Evolutionary conservation across 2,888 invertebrate species (phyloP).

Genomic region (Julus scanicus): DNA sequence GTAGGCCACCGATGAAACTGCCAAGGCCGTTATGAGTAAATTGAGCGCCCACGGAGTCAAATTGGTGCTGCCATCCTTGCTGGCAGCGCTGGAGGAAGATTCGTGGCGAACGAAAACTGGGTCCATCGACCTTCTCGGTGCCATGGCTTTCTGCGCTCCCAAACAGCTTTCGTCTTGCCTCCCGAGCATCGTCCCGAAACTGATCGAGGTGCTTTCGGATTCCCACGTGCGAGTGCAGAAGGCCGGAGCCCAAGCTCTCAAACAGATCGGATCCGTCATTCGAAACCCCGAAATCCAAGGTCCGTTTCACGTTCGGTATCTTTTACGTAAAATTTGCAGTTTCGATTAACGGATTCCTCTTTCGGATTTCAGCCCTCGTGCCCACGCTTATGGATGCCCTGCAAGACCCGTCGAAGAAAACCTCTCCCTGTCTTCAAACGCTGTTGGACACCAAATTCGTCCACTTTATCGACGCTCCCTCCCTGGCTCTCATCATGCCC

Average conservation of each 20-base stretch:
- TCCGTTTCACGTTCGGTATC: slow-evolving; percentile 62
- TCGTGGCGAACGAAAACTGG: slow-evolving; percentile 98
- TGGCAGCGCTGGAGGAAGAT: slow-evolving; percentile 95
- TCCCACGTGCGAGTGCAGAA: slow-evolving; percentile 97
- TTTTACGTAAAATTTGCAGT: background rate
- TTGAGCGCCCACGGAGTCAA: slow-evolving; percentile 98
- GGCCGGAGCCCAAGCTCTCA: slow-evolving; percentile 94
- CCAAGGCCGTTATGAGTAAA: slow-evolving; percentile 90
- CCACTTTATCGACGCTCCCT: slow-evolving; percentile 99
- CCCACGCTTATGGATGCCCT: slow-evolving; percentile 81
- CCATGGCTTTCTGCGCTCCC: slow-evolving; percentile 99
- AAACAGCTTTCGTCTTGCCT: slow-evolving; percentile 97
- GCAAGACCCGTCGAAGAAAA: slow-evolving; percentile 96
- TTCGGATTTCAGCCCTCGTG: slow-evolving; percentile 65
- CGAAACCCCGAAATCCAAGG: slow-evolving; percentile 97
- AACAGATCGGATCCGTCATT: slow-evolving; percentile 97
- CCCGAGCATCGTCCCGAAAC: slow-evolving; percentile 96
- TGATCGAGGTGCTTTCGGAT: slow-evolving; percentile 83
- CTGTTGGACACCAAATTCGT: slow-evolving; percentile 96
- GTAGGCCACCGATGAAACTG: slow-evolving; percentile 92
- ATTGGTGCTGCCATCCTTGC: slow-evolving; percentile 90
- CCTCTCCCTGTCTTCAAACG: slow-evolving; percentile 91
- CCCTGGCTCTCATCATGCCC: slow-evolving; percentile 98
- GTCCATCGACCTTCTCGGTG: slow-evolving; percentile 93
- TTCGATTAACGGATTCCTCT: background rate